Base-by-base conservation (phyloP, 1,140 invertebrate genomes). In the Cylas formicarius region DNA sequence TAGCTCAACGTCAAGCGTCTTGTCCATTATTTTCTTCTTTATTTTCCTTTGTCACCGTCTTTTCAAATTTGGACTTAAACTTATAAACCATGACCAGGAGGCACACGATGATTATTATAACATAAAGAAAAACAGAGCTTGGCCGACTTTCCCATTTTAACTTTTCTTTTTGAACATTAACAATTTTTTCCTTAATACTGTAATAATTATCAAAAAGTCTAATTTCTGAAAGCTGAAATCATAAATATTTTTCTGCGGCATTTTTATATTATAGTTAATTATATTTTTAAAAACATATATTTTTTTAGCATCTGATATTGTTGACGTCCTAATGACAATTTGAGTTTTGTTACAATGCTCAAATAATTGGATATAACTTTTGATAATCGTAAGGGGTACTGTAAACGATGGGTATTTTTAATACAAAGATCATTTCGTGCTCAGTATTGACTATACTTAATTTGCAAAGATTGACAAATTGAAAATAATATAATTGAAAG, bases 161-260 rank as follows among this genome's bases (percentile, higher is more conserved):
- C n/a, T n/a, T n/a, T n/a, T 32, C 11, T 8, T 32, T 7, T 32
- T 32, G 7, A 7, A 32, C 7, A 32, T 32, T 13, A 13, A 13
- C 11, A 32, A 32, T 32, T 32, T 32, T 32, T 5, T 32, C 17
- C 7, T 13, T 32, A 32, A 32, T 32, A 11, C 29, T 32, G 17
- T 32, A n/a, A 32, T 32, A 32, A 32, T 13, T 32, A 13, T 32
- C 29, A 8, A 32, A 32, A 32, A 16, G 29, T 32, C n/a, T 32
- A 32, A 13, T 13, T 8, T 32, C 17, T 32, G 7, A 32, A 32
- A 32, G 13, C 29, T 32, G 29, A 32, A 32, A 32, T 32, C 7
- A 32, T 16, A 32, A 32, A 13, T 32, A 32, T 7, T 16, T 6
- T 32, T 32, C 7, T 32, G 7, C 17, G 17, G 13, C 7, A 5